These are phyloP conservation scores for Eupsittula cactorum DNA, from an alignment of 2,113 vertebrate genomes.

Conservation along the genomic window DNA sequence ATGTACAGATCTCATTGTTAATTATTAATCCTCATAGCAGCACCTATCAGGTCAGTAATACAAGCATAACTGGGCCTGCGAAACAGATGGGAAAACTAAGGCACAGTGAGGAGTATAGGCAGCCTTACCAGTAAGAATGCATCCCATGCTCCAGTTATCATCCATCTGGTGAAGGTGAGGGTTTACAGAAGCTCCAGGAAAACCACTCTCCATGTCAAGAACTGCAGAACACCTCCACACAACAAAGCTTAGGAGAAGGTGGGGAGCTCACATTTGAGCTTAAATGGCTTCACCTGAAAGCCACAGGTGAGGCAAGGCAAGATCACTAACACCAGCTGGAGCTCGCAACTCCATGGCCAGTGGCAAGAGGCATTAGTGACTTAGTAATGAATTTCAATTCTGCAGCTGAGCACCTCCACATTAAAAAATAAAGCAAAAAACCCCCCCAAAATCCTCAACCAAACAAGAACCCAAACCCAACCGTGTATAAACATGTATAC, in stretches of 20 bases:
- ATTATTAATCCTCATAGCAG: constrained; percentile 15
- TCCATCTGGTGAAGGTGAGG: background rate
- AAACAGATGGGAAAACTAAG: background rate
- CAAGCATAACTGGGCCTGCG: background rate
- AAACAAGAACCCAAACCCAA: background rate
- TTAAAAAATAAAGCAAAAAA: background rate
- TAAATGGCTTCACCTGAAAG: background rate
- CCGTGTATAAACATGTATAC: background rate
- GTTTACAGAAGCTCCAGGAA: background rate
- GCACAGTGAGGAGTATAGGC: background rate
- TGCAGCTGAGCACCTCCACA: background rate
- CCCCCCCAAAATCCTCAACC: background rate
- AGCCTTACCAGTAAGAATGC: background rate
- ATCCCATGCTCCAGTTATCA: fast-evolving
- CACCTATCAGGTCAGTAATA: background rate
- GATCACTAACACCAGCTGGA: background rate
- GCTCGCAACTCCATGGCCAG: background rate
- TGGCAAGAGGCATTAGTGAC: background rate
- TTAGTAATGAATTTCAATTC: background rate
- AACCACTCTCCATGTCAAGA: background rate
- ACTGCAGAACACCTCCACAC: background rate
- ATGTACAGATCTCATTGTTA: background rate
- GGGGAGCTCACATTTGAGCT: fast-evolving
- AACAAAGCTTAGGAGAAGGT: fast-evolving
- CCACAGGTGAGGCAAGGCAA: background rate